Percentiles rank a stretch among this genome's conserved stretches.
Conservation (phyloP, 2,888 invertebrate genomes). For the Syrista parreyssii region DNA sequence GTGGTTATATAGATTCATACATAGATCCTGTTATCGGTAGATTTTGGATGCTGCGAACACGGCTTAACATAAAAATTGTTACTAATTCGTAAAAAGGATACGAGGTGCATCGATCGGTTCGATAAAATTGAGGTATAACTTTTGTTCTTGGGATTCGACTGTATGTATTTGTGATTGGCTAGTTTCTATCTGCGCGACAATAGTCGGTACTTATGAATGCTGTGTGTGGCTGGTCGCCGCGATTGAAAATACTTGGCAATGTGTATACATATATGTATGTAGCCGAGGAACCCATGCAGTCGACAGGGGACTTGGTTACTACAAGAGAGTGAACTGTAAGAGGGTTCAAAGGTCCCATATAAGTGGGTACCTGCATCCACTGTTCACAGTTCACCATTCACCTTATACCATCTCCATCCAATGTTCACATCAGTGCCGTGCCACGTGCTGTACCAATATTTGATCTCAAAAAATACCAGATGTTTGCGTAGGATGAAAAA, state of each 20-base stretch:
- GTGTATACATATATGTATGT: neutral
- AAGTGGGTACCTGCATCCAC: neutral
- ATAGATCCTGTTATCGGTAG: neutral
- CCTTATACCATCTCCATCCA: neutral
- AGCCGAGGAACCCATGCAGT: no score
- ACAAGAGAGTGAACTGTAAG: neutral
- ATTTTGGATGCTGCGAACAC: neutral
- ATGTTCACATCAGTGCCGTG: constrained; percentile 4
- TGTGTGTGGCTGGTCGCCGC: neutral
- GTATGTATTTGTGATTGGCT: neutral
- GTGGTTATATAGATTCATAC: neutral
- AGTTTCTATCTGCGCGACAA: neutral
- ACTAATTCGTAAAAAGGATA: neutral
- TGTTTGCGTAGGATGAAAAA: constrained; percentile 21
- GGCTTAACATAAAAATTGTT: neutral
- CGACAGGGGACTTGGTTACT: neutral
- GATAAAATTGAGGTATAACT: neutral
- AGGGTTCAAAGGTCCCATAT: neutral
- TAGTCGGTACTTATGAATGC: neutral
- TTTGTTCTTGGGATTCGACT: neutral
- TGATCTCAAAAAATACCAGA: constrained; percentile 23
- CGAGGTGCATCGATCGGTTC: neutral
- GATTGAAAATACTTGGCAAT: neutral
- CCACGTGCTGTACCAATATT: constrained; percentile 24
- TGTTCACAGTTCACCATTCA: neutral